Percentiles rank a stretch among this genome's conserved stretches.
Evolutionary conservation across 2,888 invertebrate species (phyloP).

Genomic region (Caenorhabditis sinica): DNA sequence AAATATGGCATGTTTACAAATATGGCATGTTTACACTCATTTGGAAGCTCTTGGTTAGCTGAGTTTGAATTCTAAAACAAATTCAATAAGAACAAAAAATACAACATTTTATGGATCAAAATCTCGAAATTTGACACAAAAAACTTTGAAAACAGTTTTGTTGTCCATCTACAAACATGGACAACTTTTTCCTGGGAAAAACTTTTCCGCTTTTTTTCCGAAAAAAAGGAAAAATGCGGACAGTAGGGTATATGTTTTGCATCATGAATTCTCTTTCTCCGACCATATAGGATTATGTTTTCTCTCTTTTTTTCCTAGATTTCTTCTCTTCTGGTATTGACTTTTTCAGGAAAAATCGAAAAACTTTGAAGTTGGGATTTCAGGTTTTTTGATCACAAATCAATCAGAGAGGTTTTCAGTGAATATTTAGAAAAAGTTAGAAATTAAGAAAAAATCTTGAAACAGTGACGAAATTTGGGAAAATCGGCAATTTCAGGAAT

Average conservation of each 20-base stretch:
- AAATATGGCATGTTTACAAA: no score
- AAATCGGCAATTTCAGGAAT: no score
- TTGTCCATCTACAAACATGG: neutral
- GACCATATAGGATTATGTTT: slow-evolving; percentile 14
- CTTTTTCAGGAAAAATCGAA: no score
- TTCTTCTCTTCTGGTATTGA: no score
- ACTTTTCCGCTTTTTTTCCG: slow-evolving; percentile 16
- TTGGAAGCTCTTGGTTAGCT: neutral
- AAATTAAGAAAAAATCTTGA: no score
- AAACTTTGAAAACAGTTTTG: neutral
- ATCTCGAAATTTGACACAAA: neutral
- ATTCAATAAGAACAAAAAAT: neutral
- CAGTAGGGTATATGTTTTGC: neutral
- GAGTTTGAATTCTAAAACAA: neutral
- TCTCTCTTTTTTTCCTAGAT: neutral
- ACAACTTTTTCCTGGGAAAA: no score
- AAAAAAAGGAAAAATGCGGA: neutral
- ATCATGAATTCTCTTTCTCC: slow-evolving; percentile 10
- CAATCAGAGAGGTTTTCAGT: no score
- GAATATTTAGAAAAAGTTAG: no score
- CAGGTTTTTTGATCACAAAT: no score
- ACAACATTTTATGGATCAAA: neutral
- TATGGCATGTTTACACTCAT: neutral
- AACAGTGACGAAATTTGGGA: no score
- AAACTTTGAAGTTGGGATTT: no score